A percentile compares a stretch with the other conserved stretches of the same genome.
Conservation (phyloP, 2,113 vertebrate species). For the Odocoileus hemionus region DNA sequence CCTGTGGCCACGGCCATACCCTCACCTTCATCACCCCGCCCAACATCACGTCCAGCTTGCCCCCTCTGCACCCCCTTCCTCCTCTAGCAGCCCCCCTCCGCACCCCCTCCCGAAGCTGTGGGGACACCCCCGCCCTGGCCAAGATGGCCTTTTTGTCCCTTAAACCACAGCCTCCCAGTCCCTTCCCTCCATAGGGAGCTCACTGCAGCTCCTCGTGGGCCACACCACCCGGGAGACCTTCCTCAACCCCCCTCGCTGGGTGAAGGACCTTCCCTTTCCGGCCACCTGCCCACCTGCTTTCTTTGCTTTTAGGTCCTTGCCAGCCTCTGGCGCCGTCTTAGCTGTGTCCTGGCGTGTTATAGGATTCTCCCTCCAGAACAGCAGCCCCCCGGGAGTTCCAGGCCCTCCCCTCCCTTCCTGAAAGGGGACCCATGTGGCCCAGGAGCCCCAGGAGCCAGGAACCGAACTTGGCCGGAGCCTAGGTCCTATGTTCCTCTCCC, state of each 20-base stretch:
- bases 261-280: background rate
- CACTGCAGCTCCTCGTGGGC: fast-evolving
- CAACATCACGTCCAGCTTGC: too few relatives aligned
- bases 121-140: background rate
- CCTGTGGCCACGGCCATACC: fast-evolving
- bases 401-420: background rate
- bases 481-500: background rate
- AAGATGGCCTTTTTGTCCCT: background rate
- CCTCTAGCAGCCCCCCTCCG: fast-evolving
- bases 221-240: too few relatives aligned
- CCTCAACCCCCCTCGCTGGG: fast-evolving
- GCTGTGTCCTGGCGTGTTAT: fast-evolving
- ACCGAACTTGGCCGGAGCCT: fast-evolving
- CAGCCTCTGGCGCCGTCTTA: background rate
- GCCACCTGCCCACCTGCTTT: background rate
- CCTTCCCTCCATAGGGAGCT: background rate
- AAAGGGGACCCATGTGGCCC: fast-evolving
- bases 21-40: background rate
- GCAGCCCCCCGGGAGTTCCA: background rate
- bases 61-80: background rate
- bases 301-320: background rate
- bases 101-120: background rate
- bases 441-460: too few relatives aligned
- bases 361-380: background rate
- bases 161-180: background rate